Conservation (phyloP, 2,113 vertebrate genomes). For the Nibea albiflora region DNA sequence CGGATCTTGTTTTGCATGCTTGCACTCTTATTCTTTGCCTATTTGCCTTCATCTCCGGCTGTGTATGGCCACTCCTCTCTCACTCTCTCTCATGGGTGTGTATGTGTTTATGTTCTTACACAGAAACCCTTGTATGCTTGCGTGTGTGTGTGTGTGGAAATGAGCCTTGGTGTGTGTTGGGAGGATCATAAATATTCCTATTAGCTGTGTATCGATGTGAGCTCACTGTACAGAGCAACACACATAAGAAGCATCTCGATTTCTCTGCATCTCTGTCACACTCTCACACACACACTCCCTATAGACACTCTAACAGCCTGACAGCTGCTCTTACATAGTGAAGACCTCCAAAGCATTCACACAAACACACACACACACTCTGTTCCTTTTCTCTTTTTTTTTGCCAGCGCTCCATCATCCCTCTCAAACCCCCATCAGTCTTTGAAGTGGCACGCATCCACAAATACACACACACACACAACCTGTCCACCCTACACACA, state of each 20-base stretch:
- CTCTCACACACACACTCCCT: constrained; percentile 9
- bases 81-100: constrained; percentile 16
- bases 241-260: neutral
- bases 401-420: constrained; percentile 7
- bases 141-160: constrained; percentile 12
- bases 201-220: constrained; percentile 41
- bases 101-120: constrained; percentile 26
- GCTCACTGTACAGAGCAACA: constrained; percentile 45
- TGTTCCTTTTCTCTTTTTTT: neutral
- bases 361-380: constrained; percentile 16
- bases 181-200: constrained; percentile 62
- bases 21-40: constrained; percentile 18
- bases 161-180: constrained; percentile 12
- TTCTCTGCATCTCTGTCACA: constrained; percentile 33
- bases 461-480: neutral
- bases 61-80: constrained; percentile 29
- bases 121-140: constrained; percentile 20
- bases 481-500: constrained; percentile 14
- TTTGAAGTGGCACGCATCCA: constrained; percentile 35
- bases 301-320: constrained; percentile 30
- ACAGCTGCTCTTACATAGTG: constrained; percentile 64
- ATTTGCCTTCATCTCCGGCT: constrained; percentile 34
- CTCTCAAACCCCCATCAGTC: constrained; percentile 32
- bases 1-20: constrained; percentile 60
- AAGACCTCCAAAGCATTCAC: constrained; percentile 38